phyloP scores from a whole-genome alignment of 2,113 vertebrate genomes.

The Phalacrocorax pelagicus region DNA sequence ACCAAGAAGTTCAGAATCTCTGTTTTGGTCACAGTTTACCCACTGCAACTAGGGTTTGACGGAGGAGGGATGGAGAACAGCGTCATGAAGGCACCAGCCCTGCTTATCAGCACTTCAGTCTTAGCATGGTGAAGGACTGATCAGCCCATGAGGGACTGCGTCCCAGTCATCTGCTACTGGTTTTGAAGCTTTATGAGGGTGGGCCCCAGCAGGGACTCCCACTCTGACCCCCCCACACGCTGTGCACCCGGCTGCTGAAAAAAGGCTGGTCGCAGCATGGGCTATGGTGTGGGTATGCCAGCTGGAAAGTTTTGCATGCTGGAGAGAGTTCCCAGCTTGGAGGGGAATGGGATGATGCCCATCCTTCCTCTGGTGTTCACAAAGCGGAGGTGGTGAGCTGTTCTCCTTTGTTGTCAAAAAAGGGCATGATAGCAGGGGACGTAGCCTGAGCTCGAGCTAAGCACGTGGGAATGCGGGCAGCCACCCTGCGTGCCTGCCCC shows the following conservation, averaged over 20 bases:
- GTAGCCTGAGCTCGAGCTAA: neutral
- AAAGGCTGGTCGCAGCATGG: fast-evolving
- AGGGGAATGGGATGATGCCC: neutral
- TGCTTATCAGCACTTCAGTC: neutral
- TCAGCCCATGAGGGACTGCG: neutral
- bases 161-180: neutral
- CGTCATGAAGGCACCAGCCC: neutral
- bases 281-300: neutral
- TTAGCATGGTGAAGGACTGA: fast-evolving
- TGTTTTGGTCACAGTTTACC: neutral
- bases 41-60: neutral
- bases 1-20: neutral
- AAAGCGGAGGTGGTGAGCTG: neutral
- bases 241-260: neutral
- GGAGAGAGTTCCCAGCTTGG: neutral
- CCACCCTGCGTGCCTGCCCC: neutral
- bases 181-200: neutral
- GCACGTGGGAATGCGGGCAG: neutral
- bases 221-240: neutral
- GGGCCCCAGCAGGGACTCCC: neutral
- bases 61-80: neutral
- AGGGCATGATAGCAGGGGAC: neutral
- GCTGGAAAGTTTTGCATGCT: neutral
- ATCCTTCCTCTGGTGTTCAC: neutral
- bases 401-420: neutral